A percentile compares a stretch with the other conserved stretches of the same genome.
Evolutionary conservation across 2,113 vertebrate species (phyloP).

Genomic region (Gadus chalcogrammus): DNA sequence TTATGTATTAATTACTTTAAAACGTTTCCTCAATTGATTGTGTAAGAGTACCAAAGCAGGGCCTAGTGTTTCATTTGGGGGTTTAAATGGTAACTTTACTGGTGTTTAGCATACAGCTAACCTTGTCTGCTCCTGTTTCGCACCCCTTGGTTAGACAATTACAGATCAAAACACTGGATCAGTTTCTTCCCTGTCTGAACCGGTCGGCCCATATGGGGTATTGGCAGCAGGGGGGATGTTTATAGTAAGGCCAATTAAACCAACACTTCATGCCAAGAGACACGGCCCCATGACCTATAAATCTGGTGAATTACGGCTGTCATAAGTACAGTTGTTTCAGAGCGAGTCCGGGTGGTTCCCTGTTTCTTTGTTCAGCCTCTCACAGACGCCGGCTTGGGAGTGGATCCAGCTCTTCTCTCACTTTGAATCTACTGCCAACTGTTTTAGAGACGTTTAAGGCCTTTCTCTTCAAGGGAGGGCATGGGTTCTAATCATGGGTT

Average conservation of each 20-base stretch:
- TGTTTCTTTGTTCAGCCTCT: slow-evolving; percentile 22
- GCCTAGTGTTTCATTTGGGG: too few species aligned
- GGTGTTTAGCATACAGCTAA: too few species aligned
- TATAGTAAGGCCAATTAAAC: slow-evolving; percentile 42
- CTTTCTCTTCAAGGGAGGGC: background rate
- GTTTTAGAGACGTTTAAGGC: background rate
- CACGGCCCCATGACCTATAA: slow-evolving; percentile 38
- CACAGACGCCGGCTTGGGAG: slow-evolving; percentile 23
- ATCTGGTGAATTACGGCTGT: slow-evolving; percentile 38
- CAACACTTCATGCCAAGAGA: slow-evolving; percentile 24
- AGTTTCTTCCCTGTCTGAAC: slow-evolving; percentile 17
- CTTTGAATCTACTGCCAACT: too few species aligned
- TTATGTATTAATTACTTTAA: too few species aligned
- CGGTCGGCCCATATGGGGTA: background rate
- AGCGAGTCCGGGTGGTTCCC: slow-evolving; percentile 16
- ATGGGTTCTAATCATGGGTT: too few species aligned
- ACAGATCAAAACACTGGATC: slow-evolving; percentile 15
- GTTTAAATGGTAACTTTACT: too few species aligned
- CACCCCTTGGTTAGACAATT: too few species aligned
- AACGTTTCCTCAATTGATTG: too few species aligned
- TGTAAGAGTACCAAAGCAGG: too few species aligned
- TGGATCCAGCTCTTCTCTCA: slow-evolving; percentile 7
- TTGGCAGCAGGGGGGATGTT: slow-evolving; percentile 34
- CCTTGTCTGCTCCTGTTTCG: too few species aligned
- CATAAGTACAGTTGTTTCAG: slow-evolving; percentile 36